Evolutionary conservation across 1,140 invertebrate genomes (phyloP).

Genomic region (Leptonema lineaticorne): DNA sequence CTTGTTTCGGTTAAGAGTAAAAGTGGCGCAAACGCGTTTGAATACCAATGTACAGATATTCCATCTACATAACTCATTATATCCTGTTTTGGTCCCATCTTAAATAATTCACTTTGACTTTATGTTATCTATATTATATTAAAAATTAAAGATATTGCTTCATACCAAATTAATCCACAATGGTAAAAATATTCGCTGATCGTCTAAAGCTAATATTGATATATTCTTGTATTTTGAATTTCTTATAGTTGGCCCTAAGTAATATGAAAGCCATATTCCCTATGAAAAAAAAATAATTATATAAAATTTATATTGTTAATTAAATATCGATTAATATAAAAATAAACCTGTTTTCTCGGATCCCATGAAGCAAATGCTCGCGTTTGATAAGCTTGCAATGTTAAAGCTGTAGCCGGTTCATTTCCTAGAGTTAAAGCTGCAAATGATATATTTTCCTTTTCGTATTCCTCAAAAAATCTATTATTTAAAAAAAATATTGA

Average conservation of each 20-base stretch:
- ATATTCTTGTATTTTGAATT: constrained; percentile 57
- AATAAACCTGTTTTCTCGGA: constrained; percentile 52
- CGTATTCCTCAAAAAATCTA: constrained; percentile 60
- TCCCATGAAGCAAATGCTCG: constrained; percentile 74
- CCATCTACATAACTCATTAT: constrained; percentile 67
- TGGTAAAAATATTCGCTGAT: constrained; percentile 64
- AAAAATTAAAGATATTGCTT: constrained; percentile 28
- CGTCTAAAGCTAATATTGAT: constrained; percentile 68
- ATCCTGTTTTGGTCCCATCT: constrained; percentile 49
- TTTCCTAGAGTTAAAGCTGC: constrained; percentile 70
- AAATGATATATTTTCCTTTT: constrained; percentile 54
- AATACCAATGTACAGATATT: constrained; percentile 72
- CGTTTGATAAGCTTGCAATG: constrained; percentile 60
- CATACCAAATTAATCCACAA: constrained; percentile 64
- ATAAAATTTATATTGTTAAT: too few relatives aligned
- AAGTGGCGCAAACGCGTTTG: constrained; percentile 59
- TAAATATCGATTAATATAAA: too few relatives aligned
- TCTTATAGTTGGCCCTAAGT: constrained; percentile 66
- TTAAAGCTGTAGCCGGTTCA: constrained; percentile 62
- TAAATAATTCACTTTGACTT: neutral
- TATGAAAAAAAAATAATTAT: too few relatives aligned
- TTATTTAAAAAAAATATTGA: neutral
- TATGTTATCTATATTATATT: constrained; percentile 39
- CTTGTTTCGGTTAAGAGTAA: constrained; percentile 56
- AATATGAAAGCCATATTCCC: constrained; percentile 63